Conservation (phyloP, 37 sponge, comb jelly and placozoan genomes). For the Petrosia ficiformis region DNA sequence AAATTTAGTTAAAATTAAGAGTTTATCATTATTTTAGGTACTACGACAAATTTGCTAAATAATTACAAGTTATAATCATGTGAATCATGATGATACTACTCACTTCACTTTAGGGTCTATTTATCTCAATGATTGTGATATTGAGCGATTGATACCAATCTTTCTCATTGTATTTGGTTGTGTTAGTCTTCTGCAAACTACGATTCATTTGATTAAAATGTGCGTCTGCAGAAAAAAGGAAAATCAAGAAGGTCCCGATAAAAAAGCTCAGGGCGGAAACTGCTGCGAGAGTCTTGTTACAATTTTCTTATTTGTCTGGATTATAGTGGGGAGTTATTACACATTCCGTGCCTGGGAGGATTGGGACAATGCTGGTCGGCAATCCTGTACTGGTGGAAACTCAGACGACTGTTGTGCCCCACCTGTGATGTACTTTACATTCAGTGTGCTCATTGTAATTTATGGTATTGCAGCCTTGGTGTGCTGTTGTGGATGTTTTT, state of each 20-base stretch:
- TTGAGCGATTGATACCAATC: slow-evolving; percentile 30
- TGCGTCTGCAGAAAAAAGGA: neutral
- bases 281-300: slow-evolving; percentile 39
- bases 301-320: slow-evolving; percentile 61
- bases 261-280: slow-evolving; percentile 17
- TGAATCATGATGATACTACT: neutral
- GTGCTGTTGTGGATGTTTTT: no score
- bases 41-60: no score
- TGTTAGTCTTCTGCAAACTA: slow-evolving; percentile 36
- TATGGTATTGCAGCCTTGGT: neutral
- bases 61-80: no score
- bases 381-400: neutral
- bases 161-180: slow-evolving; percentile 67
- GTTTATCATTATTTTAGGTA: no score
- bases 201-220: slow-evolving; percentile 24
- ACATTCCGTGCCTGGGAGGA: slow-evolving; percentile 49
- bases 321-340: slow-evolving; percentile 34
- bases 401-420: slow-evolving; percentile 38
- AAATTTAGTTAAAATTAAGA: no score
- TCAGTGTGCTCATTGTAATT: slow-evolving; percentile 25
- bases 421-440: slow-evolving; percentile 42
- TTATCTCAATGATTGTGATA: slow-evolving; percentile 30
- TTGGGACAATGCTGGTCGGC: slow-evolving; percentile 11
- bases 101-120: slow-evolving; percentile 30
- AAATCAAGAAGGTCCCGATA: neutral